These are phyloP conservation scores for Agrilus cyanescens DNA, from an alignment of 2,888 invertebrate species.

Conservation along the genomic window DNA sequence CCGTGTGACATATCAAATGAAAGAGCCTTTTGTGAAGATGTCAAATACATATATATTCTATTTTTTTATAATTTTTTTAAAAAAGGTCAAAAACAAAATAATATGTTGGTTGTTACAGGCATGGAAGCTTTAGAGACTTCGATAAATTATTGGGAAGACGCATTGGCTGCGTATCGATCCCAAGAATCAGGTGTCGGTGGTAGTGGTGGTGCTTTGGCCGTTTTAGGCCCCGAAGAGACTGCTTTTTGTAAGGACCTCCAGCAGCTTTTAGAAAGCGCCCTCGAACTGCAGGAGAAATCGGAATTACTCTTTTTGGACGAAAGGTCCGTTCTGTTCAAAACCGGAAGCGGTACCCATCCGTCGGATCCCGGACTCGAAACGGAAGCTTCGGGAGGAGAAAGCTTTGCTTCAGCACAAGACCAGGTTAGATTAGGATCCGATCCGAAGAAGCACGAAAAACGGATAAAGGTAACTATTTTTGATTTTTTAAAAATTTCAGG, in stretches of 20 bases:
- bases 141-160: slow-evolving; percentile 92
- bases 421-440: slow-evolving; percentile 39
- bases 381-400: slow-evolving; percentile 78
- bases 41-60: too few relatives aligned
- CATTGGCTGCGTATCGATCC: slow-evolving; percentile 65
- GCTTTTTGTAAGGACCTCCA: slow-evolving; percentile 76
- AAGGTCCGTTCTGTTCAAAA: slow-evolving; percentile 74
- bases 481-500: slow-evolving; percentile 36
- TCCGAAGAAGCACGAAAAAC: neutral
- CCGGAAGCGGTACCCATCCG: slow-evolving; percentile 53
- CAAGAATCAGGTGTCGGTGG: slow-evolving; percentile 40
- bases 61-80: too few relatives aligned
- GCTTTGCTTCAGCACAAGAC: slow-evolving; percentile 93
- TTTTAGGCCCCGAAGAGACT: slow-evolving; percentile 74
- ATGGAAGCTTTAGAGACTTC: slow-evolving; percentile 89
- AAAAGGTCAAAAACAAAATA: too few relatives aligned
- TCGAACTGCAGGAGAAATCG: slow-evolving; percentile 74
- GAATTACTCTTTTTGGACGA: slow-evolving; percentile 81
- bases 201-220: slow-evolving; percentile 43
- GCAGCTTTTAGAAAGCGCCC: slow-evolving; percentile 68
- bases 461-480: neutral
- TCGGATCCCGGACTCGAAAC: slow-evolving; percentile 35
- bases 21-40: too few relatives aligned
- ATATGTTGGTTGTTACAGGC: slow-evolving; percentile 48
- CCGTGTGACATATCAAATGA: too few relatives aligned